Evolutionary conservation across 2,888 invertebrate species (phyloP).

Genomic region (Ormyrus labotus): DNA sequence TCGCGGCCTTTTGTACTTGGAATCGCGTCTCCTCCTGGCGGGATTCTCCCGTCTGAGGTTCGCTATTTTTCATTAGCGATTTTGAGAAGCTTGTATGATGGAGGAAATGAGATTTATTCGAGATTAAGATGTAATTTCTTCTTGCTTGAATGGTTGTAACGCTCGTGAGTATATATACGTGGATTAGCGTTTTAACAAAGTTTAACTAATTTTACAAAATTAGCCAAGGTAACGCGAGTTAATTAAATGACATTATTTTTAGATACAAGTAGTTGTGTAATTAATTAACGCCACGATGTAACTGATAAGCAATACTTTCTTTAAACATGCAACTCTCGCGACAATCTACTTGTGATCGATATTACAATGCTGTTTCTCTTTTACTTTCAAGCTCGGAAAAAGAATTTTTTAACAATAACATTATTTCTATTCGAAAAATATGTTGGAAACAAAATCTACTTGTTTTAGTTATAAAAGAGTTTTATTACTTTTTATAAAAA

Average conservation of each 20-base stretch:
- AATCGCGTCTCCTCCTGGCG: constrained; percentile 21
- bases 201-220: neutral
- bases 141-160: too few species aligned
- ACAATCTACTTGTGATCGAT: neutral
- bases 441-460: too few species aligned
- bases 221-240: neutral
- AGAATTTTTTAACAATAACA: too few species aligned
- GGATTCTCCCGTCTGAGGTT: constrained; percentile 29
- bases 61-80: constrained; percentile 17
- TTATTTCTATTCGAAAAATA: too few species aligned
- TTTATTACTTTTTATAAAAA: too few species aligned
- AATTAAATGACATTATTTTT: too few species aligned
- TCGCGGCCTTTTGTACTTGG: neutral
- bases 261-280: neutral
- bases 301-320: neutral
- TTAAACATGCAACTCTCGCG: neutral
- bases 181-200: too few species aligned
- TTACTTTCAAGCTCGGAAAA: too few species aligned
- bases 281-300: neutral
- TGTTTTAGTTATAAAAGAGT: too few species aligned
- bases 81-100: neutral
- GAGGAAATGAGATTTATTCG: too few species aligned
- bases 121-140: too few species aligned
- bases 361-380: neutral
- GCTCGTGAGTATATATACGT: too few species aligned